These are phyloP conservation scores for Sebastes hubbsi DNA, from an alignment of 2,797 vertebrate genomes.

Conservation along the genomic window DNA sequence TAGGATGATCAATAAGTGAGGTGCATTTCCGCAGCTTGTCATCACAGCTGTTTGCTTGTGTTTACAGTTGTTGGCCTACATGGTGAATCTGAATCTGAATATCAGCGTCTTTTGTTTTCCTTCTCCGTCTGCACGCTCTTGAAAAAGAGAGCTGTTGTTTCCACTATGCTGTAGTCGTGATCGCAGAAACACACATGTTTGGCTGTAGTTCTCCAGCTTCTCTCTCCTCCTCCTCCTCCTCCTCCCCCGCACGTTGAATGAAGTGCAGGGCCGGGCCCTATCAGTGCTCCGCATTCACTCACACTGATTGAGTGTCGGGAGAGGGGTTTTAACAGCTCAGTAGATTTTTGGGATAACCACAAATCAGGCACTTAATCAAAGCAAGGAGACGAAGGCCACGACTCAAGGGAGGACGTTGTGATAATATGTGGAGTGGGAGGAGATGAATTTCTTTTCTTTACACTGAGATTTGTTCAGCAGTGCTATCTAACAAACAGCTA, in stretches of 20 bases:
- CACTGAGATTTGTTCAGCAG: conserved; percentile 15
- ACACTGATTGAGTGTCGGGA: conserved; percentile 53
- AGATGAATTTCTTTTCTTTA: conserved; percentile 38
- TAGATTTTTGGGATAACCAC: conserved; percentile 63
- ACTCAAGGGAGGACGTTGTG: conserved; percentile 31
- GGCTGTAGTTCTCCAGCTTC: conserved; percentile 27
- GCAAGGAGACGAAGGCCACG: conserved; percentile 24
- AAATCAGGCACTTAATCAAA: conserved; percentile 70
- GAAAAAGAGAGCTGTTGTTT: conserved; percentile 6
- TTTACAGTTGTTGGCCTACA: not conserved
- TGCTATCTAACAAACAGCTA: conserved; percentile 27
- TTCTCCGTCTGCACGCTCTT: not conserved
- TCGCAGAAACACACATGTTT: conserved; percentile 32
- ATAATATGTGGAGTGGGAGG: conserved; percentile 30
- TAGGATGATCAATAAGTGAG: not conserved
- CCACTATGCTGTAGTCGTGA: conserved; percentile 42
- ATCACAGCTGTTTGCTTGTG: not conserved
- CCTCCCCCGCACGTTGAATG: conserved; percentile 56
- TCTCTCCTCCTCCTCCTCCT: conserved; percentile 24
- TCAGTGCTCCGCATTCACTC: conserved; percentile 54
- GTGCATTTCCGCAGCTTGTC: not conserved
- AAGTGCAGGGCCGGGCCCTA: conserved; percentile 39
- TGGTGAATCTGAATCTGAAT: not conserved
- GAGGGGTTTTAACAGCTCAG: conserved; percentile 59
- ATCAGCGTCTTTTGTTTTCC: not conserved